A percentile compares a stretch with the other conserved stretches of the same genome.
Conservation (phyloP, 2,888 invertebrate species). For the Hedychridium roseum region DNA sequence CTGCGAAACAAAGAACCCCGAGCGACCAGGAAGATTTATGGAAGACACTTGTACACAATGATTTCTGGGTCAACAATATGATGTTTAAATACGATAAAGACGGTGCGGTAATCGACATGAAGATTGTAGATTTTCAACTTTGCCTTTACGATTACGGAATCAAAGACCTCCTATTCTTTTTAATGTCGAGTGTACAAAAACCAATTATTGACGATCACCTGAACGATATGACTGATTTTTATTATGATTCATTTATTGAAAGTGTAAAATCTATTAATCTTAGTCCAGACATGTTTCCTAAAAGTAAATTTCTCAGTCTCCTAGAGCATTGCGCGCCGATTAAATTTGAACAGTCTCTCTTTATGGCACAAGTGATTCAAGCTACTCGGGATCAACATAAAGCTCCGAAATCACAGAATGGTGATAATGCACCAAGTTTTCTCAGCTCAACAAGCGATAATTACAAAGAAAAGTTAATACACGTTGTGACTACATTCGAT, state of each 20-base stretch:
- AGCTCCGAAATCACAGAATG: constrained; percentile 44
- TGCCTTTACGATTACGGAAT: constrained; percentile 49
- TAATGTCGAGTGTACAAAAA: constrained; percentile 52
- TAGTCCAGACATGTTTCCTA: constrained; percentile 37
- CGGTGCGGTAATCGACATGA: constrained; percentile 45
- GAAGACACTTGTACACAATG: constrained; percentile 55
- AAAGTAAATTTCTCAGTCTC: constrained; percentile 39
- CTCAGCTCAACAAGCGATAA: constrained; percentile 38
- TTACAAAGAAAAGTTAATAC: constrained; percentile 48
- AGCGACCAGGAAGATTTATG: constrained; percentile 53
- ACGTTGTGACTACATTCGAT: constrained; percentile 45
- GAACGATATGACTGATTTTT: constrained; percentile 48
- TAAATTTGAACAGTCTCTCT: constrained; percentile 53
- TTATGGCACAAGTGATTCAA: constrained; percentile 61
- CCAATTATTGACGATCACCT: constrained; percentile 50
- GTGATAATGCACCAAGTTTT: constrained; percentile 45
- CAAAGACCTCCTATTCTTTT: constrained; percentile 58
- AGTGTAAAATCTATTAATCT: constrained; percentile 41
- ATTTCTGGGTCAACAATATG: constrained; percentile 63
- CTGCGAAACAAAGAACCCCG: too few relatives aligned
- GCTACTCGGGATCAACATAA: constrained; percentile 39
- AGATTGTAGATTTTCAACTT: constrained; percentile 61
- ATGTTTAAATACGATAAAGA: constrained; percentile 51
- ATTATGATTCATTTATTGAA: constrained; percentile 51
- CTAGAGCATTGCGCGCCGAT: constrained; percentile 46